Conservation (phyloP, 2,797 vertebrate genomes). For the Paguma larvata region DNA sequence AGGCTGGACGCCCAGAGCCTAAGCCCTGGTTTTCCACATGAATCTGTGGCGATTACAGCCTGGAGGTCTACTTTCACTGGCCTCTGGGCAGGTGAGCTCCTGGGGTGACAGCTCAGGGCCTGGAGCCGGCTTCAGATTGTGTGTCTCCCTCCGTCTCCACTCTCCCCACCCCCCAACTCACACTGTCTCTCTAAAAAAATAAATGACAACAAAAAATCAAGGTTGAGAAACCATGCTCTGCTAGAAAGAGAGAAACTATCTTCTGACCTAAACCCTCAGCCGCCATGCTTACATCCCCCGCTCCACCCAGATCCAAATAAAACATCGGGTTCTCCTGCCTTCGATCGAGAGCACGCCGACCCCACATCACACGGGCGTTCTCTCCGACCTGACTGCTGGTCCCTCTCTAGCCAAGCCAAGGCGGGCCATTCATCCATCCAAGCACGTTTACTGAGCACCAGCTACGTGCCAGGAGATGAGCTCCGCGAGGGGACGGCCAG, state of each 20-base stretch:
- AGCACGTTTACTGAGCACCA: neutral
- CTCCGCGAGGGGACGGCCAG: neutral
- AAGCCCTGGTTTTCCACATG: neutral
- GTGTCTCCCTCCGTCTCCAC: no score
- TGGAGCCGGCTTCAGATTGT: no score
- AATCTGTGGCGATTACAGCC: neutral
- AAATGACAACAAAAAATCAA: neutral
- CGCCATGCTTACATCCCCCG: neutral
- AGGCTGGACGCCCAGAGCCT: neutral
- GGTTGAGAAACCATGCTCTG: neutral
- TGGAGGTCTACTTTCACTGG: neutral
- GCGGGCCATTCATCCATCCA: neutral
- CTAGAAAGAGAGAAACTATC: neutral
- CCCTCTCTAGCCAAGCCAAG: neutral
- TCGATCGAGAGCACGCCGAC: accelerated
- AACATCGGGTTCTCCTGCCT: neutral
- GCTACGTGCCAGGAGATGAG: neutral
- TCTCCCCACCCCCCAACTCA: no score
- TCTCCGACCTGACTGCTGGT: neutral
- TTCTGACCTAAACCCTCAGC: neutral
- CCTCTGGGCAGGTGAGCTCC: neutral
- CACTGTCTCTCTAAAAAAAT: no score
- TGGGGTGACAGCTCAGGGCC: no score
- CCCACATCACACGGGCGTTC: neutral
- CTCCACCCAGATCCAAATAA: neutral